A percentile compares a stretch with the other conserved stretches of the same genome.
These are phyloP conservation scores for Dasypolia templi DNA, from an alignment of 2,888 invertebrate species.

Conservation along the genomic window DNA sequence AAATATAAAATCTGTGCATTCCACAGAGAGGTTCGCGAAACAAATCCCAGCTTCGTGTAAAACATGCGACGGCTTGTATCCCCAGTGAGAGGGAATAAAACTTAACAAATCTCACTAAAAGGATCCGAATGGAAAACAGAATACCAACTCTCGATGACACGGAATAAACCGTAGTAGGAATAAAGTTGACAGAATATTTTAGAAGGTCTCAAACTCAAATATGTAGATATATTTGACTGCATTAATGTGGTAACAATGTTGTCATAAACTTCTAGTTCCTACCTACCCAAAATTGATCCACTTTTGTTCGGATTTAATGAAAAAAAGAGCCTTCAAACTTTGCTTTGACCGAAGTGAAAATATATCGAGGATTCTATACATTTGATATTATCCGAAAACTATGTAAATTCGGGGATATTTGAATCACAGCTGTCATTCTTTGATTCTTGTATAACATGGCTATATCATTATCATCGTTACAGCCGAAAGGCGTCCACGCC, in stretches of 20 bases:
- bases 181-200: conserved; percentile 8
- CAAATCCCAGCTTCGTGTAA: conserved; percentile 59
- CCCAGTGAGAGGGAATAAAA: conserved; percentile 57
- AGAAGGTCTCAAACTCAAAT: neutral
- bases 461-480: too few species aligned
- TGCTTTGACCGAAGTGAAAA: neutral
- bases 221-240: neutral
- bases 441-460: neutral
- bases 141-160: conserved; percentile 14
- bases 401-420: neutral
- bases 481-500: too few species aligned
- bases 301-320: too few species aligned
- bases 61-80: conserved; percentile 46
- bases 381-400: too few species aligned
- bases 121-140: conserved; percentile 25
- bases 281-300: neutral
- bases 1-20: conserved; percentile 50
- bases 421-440: neutral
- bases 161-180: neutral
- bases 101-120: conserved; percentile 57
- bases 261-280: neutral
- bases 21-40: conserved; percentile 32
- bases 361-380: too few species aligned
- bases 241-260: neutral
- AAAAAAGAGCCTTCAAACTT: too few species aligned